A percentile compares a stretch with the other conserved stretches of the same genome.
Evolutionary conservation across 2,113 vertebrate genomes (phyloP).

Genomic region (Sylvilagus bachmani): DNA sequence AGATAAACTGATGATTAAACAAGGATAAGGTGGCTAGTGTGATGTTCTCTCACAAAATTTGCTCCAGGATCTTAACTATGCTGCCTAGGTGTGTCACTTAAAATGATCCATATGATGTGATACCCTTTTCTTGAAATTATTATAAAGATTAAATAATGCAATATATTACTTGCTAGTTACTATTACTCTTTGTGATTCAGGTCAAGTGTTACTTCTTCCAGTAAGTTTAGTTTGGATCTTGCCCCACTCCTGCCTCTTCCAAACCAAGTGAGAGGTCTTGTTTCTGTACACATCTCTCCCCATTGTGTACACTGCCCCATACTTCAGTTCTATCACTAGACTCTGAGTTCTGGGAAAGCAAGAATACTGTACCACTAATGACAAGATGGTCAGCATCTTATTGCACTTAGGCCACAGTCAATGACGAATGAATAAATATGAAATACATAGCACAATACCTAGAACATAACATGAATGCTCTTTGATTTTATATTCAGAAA

Average conservation of each 20-base stretch:
- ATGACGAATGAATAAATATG: not conserved
- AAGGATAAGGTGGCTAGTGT: not conserved
- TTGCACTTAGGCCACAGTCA: not conserved
- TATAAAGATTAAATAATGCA: not conserved
- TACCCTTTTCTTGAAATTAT: not conserved
- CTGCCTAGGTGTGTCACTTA: not conserved
- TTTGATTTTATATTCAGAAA: conserved; percentile 48
- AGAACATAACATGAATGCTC: not conserved
- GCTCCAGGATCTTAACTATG: not conserved
- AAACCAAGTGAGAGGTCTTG: too few relatives aligned
- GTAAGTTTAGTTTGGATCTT: not conserved
- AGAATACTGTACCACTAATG: not conserved
- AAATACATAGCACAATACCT: not conserved
- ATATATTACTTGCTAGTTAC: not conserved
- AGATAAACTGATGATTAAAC: too few relatives aligned
- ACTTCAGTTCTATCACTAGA: not conserved
- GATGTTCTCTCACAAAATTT: not conserved
- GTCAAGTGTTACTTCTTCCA: not conserved
- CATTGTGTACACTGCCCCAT: not conserved
- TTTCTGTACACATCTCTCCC: not conserved
- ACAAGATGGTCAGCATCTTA: not conserved
- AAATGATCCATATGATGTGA: not conserved
- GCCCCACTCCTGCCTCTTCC: not conserved
- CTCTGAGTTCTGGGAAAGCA: conserved; percentile 25
- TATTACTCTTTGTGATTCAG: not conserved